Conservation (phyloP, 2,888 invertebrate genomes). For the Mythimna loreyi region DNA sequence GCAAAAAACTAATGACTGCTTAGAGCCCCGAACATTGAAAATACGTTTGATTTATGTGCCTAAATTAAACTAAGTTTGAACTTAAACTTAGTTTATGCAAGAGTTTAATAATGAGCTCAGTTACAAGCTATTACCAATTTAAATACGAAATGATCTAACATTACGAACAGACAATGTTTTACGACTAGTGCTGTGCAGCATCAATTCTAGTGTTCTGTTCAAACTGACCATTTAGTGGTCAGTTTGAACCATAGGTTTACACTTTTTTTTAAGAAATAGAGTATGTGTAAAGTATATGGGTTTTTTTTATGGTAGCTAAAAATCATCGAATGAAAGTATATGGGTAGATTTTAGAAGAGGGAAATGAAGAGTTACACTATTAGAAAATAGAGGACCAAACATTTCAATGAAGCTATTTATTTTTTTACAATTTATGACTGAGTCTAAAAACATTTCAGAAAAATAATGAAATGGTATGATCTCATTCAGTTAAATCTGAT, state of each 20-base stretch:
- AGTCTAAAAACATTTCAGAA: too few species aligned
- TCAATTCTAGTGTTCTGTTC: conserved; percentile 36
- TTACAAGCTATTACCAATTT: conserved; percentile 66
- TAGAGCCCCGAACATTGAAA: conserved; percentile 5
- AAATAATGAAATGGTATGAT: too few species aligned
- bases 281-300: too few species aligned
- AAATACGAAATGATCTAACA: conserved; percentile 65
- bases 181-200: conserved; percentile 31
- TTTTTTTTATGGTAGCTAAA: too few species aligned
- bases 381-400: too few species aligned
- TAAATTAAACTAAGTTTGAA: conserved; percentile 22
- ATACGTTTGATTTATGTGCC: conserved; percentile 17
- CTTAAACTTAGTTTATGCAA: conserved; percentile 15
- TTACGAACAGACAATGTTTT: conserved; percentile 66
- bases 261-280: too few species aligned
- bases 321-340: too few species aligned
- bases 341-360: too few species aligned
- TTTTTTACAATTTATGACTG: too few species aligned
- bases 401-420: too few species aligned
- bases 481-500: too few species aligned
- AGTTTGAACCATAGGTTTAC: background rate
- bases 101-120: conserved; percentile 34
- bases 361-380: too few species aligned
- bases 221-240: conserved; percentile 22
- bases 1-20: conserved; percentile 1